phyloP scores from a whole-genome alignment of 2,113 vertebrate genomes.

The Chaenocephalus aceratus region DNA sequence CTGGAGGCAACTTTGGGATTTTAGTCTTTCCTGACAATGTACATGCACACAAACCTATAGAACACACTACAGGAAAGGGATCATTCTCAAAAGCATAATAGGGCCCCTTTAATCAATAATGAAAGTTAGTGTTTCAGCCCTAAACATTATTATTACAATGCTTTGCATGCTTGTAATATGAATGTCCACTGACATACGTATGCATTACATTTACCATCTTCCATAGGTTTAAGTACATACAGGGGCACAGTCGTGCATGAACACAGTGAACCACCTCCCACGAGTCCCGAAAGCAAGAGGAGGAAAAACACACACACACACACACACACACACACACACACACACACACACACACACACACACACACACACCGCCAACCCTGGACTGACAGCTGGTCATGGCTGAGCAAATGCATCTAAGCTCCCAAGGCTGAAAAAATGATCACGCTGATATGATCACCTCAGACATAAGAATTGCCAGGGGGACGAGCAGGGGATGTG shows the following conservation, averaged over 20 bases:
- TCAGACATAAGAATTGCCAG: slow-evolving; percentile 71
- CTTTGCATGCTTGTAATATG: slow-evolving; percentile 8
- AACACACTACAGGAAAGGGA: too few relatives aligned
- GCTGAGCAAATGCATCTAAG: slow-evolving; percentile 44
- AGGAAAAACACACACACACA: slow-evolving; percentile 12
- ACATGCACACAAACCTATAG: too few relatives aligned
- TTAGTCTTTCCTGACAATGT: too few relatives aligned
- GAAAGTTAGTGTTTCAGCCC: too few relatives aligned
- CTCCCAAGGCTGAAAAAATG: slow-evolving; percentile 69
- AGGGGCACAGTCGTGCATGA: slow-evolving; percentile 28
- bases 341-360: neutral
- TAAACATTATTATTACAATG: neutral
- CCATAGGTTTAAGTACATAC: slow-evolving; percentile 18
- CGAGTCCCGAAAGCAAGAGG: slow-evolving; percentile 38
- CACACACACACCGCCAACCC: slow-evolving; percentile 27
- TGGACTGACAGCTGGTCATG: slow-evolving; percentile 71
- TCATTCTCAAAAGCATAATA: too few relatives aligned
- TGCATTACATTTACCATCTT: neutral
- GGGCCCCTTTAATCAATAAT: too few relatives aligned
- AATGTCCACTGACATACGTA: neutral
- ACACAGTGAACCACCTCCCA: slow-evolving; percentile 17
- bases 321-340: too few relatives aligned
- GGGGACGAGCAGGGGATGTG: slow-evolving; percentile 59
- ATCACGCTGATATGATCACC: slow-evolving; percentile 78
- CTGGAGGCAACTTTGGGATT: too few relatives aligned